Percentiles rank a stretch among this genome's conserved stretches.
phyloP scores from a whole-genome alignment of 2,888 invertebrate genomes.

The Andrena haemorrhoa region DNA sequence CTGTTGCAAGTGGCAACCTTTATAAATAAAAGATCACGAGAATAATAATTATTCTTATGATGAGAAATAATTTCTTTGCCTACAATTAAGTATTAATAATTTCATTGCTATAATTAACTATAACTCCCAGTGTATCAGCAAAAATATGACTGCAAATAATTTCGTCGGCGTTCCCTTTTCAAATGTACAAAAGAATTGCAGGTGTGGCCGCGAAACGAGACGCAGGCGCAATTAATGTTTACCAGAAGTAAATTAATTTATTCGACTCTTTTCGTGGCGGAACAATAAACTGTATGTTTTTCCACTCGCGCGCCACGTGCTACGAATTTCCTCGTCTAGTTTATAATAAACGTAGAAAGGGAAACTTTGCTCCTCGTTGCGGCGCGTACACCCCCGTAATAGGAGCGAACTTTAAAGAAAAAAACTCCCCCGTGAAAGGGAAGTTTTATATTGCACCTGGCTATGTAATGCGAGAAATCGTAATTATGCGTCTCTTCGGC shows the following conservation, averaged over 20 bases:
- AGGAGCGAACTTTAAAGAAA: constrained; percentile 60
- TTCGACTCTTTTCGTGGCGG: constrained; percentile 28
- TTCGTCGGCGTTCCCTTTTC: background rate
- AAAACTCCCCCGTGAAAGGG: constrained; percentile 50
- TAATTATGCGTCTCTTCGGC: constrained; percentile 55
- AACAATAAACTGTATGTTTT: constrained; percentile 48
- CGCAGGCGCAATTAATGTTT: constrained; percentile 52
- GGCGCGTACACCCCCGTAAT: constrained; percentile 52
- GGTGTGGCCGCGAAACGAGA: constrained; percentile 10
- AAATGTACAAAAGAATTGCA: constrained; percentile 23
- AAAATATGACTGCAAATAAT: constrained; percentile 8
- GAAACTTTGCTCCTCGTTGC: constrained; percentile 60
- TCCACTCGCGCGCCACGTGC: constrained; percentile 27
- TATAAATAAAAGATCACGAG: too few relatives aligned
- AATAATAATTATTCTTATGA: too few relatives aligned
- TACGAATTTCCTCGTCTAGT: constrained; percentile 52
- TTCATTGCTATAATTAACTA: too few relatives aligned
- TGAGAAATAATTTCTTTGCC: too few relatives aligned
- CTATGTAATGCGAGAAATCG: constrained; percentile 57
- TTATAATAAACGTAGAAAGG: constrained; percentile 62
- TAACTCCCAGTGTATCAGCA: too few relatives aligned
- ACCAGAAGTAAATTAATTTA: constrained; percentile 45
- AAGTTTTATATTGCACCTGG: constrained; percentile 61
- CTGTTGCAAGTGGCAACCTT: too few relatives aligned
- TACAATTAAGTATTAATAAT: too few relatives aligned